These are phyloP conservation scores for Eucera pruinosa DNA, from an alignment of 2,888 invertebrate genomes.

Conservation along the genomic window DNA sequence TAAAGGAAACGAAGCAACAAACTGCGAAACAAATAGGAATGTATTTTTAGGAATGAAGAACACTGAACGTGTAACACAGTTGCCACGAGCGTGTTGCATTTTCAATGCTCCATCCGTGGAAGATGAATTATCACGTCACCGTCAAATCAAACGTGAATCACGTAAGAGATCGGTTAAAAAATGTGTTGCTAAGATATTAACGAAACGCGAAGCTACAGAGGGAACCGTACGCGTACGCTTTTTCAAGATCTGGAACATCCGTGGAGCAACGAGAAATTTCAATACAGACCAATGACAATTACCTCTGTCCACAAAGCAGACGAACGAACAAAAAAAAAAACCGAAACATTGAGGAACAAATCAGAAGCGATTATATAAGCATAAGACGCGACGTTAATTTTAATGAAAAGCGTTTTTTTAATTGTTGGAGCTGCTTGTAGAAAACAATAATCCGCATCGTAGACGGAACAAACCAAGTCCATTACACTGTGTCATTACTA, in stretches of 20 bases:
- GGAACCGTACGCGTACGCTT: not conserved
- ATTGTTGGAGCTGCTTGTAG: no score
- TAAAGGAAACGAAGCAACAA: not conserved
- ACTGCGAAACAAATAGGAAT: not conserved
- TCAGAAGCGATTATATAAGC: no score
- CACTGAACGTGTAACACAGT: not conserved
- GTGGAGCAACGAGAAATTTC: no score
- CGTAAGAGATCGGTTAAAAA: not conserved
- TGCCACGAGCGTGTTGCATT: not conserved
- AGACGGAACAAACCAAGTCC: no score
- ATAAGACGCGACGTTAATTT: no score
- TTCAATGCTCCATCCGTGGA: not conserved
- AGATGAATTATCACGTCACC: conserved; percentile 7
- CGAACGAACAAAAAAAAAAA: no score
- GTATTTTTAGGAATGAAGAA: conserved; percentile 20
- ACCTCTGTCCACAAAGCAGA: not conserved
- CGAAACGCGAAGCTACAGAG: not conserved
- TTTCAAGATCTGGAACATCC: not conserved
- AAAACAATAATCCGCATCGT: no score
- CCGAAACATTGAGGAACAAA: no score
- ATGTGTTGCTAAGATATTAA: not conserved
- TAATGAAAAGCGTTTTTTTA: no score
- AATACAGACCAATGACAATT: not conserved
- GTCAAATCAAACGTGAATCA: conserved; percentile 17
- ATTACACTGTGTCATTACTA: no score